Percentiles rank a stretch among this genome's conserved stretches.
These are phyloP conservation scores for Dynastes tityus DNA, from an alignment of 2,888 invertebrate species.

Conservation along the genomic window DNA sequence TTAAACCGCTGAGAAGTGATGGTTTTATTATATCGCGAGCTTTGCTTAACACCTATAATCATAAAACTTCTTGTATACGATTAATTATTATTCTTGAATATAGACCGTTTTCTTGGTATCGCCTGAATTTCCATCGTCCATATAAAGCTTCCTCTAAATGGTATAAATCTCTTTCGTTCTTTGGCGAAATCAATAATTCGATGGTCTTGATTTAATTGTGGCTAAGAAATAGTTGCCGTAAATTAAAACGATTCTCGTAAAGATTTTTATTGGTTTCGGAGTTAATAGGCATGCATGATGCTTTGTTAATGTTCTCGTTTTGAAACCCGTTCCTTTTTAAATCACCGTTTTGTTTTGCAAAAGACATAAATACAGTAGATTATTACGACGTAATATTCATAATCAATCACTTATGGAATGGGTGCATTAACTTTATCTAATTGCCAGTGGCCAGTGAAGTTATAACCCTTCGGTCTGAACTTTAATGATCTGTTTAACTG, in stretches of 20 bases:
- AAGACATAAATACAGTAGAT: constrained; percentile 46
- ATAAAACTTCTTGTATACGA: constrained; percentile 41
- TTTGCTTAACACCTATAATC: constrained; percentile 49
- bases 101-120: constrained; percentile 30
- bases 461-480: constrained; percentile 62
- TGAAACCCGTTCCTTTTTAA: constrained; percentile 1
- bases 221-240: constrained; percentile 10
- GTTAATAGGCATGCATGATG: constrained; percentile 22
- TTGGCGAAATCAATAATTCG: constrained; percentile 24
- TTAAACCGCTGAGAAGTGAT: constrained; percentile 57
- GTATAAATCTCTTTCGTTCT: not conserved
- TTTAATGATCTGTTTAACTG: constrained; percentile 65
- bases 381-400: constrained; percentile 49
- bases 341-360: constrained; percentile 29
- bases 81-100: constrained; percentile 42
- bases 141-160: not conserved
- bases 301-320: constrained; percentile 29
- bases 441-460: constrained; percentile 63
- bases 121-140: constrained; percentile 11
- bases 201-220: constrained; percentile 17
- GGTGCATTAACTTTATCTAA: constrained; percentile 61
- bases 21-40: constrained; percentile 46
- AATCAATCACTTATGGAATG: constrained; percentile 50
- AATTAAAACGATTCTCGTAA: constrained; percentile 38
- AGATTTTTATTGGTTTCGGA: constrained; percentile 24